Evolutionary conservation across 2,797 vertebrate genomes (phyloP).

Genomic region (Parauchenoglanis ngamensis): DNA sequence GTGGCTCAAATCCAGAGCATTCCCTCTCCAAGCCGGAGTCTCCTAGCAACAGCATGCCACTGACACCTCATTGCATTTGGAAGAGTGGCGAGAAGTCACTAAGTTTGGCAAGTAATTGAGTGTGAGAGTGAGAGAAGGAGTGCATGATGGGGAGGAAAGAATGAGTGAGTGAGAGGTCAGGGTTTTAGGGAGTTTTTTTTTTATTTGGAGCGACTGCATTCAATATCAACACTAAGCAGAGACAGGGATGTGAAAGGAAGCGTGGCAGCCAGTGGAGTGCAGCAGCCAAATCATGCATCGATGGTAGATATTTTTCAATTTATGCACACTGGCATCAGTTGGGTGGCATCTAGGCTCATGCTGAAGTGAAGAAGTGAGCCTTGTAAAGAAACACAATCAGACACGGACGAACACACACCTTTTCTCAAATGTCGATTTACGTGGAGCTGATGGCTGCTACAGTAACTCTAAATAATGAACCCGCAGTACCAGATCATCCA

Average conservation of each 20-base stretch:
- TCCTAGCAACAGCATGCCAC: conserved; percentile 58
- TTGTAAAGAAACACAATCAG: conserved; percentile 11
- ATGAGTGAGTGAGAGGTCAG: conserved; percentile 35
- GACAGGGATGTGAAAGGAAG: conserved; percentile 31
- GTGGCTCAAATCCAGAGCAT: conserved; percentile 52
- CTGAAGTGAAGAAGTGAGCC: conserved; percentile 21
- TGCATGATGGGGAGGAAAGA: conserved; percentile 33
- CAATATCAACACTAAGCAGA: conserved; percentile 50
- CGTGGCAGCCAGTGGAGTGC: conserved; percentile 18
- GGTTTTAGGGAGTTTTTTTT: background rate
- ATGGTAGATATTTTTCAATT: conserved; percentile 56
- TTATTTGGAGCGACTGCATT: conserved; percentile 33
- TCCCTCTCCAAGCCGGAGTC: conserved; percentile 41
- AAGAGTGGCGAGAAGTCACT: conserved; percentile 44
- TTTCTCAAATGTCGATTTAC: conserved; percentile 15
- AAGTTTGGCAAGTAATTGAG: conserved; percentile 27
- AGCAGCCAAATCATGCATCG: conserved; percentile 51
- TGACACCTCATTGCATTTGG: conserved; percentile 49
- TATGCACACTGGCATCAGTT: conserved; percentile 44
- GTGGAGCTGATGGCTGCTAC: background rate
- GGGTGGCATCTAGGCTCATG: conserved; percentile 4
- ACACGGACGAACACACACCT: conserved; percentile 12
- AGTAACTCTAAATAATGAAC: conserved; percentile 45
- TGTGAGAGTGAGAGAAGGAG: conserved; percentile 15
- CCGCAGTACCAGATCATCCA: conserved; percentile 45